Percentiles rank a stretch among this genome's conserved stretches.
Conservation (phyloP, 2,113 vertebrate genomes). For the Antechinus flavipes region DNA sequence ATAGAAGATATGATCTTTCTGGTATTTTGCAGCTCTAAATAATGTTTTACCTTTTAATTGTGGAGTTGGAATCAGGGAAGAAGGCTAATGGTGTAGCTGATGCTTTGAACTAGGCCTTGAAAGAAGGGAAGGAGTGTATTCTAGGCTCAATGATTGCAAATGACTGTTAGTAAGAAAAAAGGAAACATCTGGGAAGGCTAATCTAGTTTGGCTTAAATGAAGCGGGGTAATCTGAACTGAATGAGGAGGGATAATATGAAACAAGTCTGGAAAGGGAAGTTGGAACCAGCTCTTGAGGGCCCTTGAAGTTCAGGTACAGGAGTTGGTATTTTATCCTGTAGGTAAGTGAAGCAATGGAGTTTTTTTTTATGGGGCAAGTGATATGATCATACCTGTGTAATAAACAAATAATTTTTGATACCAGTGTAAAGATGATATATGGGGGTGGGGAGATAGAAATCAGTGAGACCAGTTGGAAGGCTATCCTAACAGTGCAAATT, state of each 20-base stretch:
- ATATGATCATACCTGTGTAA: neutral
- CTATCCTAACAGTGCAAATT: neutral
- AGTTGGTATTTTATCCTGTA: neutral
- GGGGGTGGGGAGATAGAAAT: neutral
- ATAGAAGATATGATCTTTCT: neutral
- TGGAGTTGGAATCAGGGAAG: neutral
- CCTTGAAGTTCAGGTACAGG: neutral
- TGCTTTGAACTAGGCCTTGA: neutral
- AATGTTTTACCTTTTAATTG: neutral
- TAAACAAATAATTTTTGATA: neutral
- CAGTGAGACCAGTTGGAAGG: neutral
- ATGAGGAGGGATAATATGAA: neutral
- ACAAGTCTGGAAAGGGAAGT: neutral
- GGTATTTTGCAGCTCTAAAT: neutral
- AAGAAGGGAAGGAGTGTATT: neutral
- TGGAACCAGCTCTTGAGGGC: neutral
- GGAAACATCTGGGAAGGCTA: neutral
- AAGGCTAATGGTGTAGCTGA: neutral
- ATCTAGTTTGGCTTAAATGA: neutral
- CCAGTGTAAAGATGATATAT: neutral
- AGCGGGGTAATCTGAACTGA: neutral
- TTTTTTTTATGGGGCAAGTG: neutral
- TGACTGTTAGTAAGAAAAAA: neutral
- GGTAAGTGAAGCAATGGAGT: neutral
- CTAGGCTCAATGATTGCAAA: neutral